Base-by-base conservation (phyloP, 30 jellyfish, hydroid and myxozoan species). In the Turritopsis dohrnii region DNA sequence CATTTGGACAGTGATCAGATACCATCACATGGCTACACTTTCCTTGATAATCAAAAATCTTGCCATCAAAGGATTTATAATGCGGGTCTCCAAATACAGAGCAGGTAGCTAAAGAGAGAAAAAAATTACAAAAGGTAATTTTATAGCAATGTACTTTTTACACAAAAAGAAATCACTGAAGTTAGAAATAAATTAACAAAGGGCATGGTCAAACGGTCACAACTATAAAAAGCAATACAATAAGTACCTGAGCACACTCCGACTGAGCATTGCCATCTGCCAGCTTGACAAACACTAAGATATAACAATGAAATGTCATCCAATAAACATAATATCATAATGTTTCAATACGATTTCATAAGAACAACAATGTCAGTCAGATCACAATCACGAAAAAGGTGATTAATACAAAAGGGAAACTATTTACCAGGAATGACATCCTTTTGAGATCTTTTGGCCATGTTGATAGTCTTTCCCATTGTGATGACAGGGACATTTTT, bases 71-170 rank as follows among this genome's bases (percentile, higher is more conserved):
- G 21, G 96, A 52, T 53, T 92, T 84, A 72, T 89, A 89, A 82
- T 89, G 96, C 5, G 95, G 94, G 74, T 89, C 96, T 18, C 96
- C 96, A 76, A 76, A 89, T 16, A 85, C 89, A 21, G 96, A 84
- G 73, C 96, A 89, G 30, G 77, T 69, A n/a, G 77, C 77, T 69
- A 69, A 69, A 8, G 30, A 69, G 8, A 69, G 0, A 69, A 1
- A 8, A 5, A 41, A 41, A 41, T 3, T 41, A 13, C 5, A 41
- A 41, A 13, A 41, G 60, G 60, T 3, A 41, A 3, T 41, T 41
- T 13, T 3, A 3, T 5, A 41, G 5, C 13, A 3, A 41, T 41
- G 13, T 41, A 41, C 60, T 3, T 72, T 23, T 72, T 72, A 52
- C 81, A 26, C 18, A 72, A 72, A 22, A 26, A 16, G 1, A 72